Conservation (phyloP, 2,113 vertebrate species). For the Hippopotamus amphibius region DNA sequence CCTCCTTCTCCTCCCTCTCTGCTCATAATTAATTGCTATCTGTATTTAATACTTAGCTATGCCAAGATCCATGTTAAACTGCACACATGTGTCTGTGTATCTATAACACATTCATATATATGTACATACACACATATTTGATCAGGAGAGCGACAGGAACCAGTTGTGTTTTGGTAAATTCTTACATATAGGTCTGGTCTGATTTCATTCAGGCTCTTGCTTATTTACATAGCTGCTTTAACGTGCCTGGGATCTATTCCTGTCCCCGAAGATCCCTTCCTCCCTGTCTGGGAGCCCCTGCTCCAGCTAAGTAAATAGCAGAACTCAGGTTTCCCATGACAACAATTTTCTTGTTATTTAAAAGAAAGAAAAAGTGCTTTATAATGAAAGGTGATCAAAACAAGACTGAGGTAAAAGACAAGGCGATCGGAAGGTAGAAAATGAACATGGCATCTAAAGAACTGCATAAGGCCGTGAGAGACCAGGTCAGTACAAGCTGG, state of each 20-base stretch:
- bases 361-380: slow-evolving; percentile 27
- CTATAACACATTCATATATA: neutral
- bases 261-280: neutral
- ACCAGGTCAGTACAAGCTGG: slow-evolving; percentile 67
- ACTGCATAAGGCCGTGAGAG: slow-evolving; percentile 61
- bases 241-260: slow-evolving; percentile 43
- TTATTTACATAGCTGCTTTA: slow-evolving; percentile 10
- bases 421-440: slow-evolving; percentile 57
- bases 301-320: slow-evolving; percentile 46
- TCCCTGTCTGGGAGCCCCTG: neutral
- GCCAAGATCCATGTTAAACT: neutral
- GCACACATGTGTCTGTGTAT: neutral
- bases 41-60: neutral
- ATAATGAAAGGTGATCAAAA: slow-evolving; percentile 71
- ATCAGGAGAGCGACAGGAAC: neutral
- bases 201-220: neutral
- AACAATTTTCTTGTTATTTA: slow-evolving; percentile 81
- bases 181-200: neutral
- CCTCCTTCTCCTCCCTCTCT: neutral
- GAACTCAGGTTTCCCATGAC: slow-evolving; percentile 83
- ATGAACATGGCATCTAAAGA: slow-evolving; percentile 34
- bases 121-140: neutral
- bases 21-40: neutral
- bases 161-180: neutral
- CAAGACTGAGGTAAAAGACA: slow-evolving; percentile 56